Conservation (phyloP, 1,140 invertebrate genomes). For the Drosophila nikananu region DNA sequence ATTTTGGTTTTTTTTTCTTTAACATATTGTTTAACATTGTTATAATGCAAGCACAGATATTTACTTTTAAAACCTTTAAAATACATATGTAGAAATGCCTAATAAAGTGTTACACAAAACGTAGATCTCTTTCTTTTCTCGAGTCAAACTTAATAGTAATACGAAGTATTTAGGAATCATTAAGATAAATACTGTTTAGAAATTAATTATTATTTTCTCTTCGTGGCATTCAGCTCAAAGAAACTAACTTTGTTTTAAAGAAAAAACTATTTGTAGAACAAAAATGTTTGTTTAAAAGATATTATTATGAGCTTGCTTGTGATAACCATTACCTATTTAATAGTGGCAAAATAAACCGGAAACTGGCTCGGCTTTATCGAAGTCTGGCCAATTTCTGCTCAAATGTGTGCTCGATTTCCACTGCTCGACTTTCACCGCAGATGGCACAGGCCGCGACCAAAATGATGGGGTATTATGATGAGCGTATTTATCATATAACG, state of each 20-base stretch:
- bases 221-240: background rate
- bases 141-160: no score
- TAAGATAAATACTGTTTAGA: no score
- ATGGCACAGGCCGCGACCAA: constrained; percentile 17
- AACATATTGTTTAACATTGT: no score
- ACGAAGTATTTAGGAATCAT: no score
- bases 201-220: no score
- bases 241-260: background rate
- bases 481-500: constrained; percentile 45
- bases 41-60: no score
- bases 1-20: no score
- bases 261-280: no score
- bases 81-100: no score
- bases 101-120: no score
- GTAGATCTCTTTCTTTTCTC: no score
- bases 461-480: constrained; percentile 45
- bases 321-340: background rate
- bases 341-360: background rate
- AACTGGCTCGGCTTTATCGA: background rate
- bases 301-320: background rate
- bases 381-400: background rate
- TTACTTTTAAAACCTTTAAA: no score
- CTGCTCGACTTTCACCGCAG: constrained; percentile 17
- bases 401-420: background rate
- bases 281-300: background rate